Base-by-base conservation (phyloP, 2,888 invertebrate species). In the Eilema sororculum region DNA sequence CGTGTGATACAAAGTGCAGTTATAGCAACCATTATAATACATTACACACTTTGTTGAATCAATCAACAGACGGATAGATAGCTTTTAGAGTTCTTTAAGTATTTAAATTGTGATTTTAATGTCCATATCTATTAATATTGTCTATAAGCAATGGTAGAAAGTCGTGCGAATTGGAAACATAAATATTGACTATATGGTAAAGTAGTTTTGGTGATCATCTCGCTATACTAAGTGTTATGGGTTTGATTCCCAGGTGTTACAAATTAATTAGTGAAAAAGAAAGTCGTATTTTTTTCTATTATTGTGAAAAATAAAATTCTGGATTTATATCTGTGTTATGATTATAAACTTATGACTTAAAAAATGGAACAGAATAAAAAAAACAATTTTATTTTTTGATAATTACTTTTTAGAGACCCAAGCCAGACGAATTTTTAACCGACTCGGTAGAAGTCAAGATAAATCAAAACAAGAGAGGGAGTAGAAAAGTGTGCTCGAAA, bases 1-100 rank as follows among this genome's bases (percentile, higher is more conserved):
- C 74, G 69, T 72, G 59, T 66, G 78, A 76, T 74, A 72, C 67
- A 76, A 80, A 80, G 71, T 75, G 82, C 78, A 80, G 76, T 80
- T 82, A 82, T 69, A 74, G 12, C 30, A 74, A 71, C 66, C 72
- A 80, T 80, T 77, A 80, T 71, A 77, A 75, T 74, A 82, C 71
- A 82, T 78, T 76, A 69, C 67, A 69, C 71, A 72, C 72, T 77
- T 71, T 66, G 57, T 75, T 60, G 75, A 76, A 81, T 80, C 78
- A 82, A 81, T 82, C 77, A 82, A 71, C 37, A 3, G 57, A 37
- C 69, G 71, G 65, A 79, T 79, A 58, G 22, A 60, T n/a, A 25
- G n/a, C 22, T 28, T 71, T 67, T 67, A 67, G 67, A 52, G 67
- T 67, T 65, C 69, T 69, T 52, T 58, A 28, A 25, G 61, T 28